Evolutionary conservation across 2,888 invertebrate genomes (phyloP), one percentile per base, ranked within the genome.

Genomic region (Fabriciana adippe): DNA sequence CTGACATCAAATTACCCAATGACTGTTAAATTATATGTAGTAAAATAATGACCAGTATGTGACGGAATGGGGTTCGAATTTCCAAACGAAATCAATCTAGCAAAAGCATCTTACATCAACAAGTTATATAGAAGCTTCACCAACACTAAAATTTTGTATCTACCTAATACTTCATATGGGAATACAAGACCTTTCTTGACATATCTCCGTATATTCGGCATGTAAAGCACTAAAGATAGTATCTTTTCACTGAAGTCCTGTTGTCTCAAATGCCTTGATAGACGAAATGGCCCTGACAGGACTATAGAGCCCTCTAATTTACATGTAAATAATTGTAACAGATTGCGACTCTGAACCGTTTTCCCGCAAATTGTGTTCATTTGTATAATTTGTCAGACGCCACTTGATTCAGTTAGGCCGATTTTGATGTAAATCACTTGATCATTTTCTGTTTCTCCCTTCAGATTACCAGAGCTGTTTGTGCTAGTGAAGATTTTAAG

Each of bases 301-400:
- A 79, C 79, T 81, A 64, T 60, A 76, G 83, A 84, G 79, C 81
- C 81, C 77, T 78, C 79, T 83, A 82, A 89, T 89, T 87, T 89
- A 82, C 87, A 89, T 89, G 83, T 84, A 88, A 88, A 89, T 89
- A 89, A 88, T 86, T 84, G 85, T 84, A 87, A 83, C 87, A 88
- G 86, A 87, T 88, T 87, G 87, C 81, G 80, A 79, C 77, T 75
- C 77, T 71, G 72, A 68, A 66, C 75, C 80, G 78, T 81, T 82
- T 79, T 74, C 74, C 76, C 75, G 77, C 79, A 82, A 83, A 85
- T 84, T 82, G 83, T 83, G 82, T 83, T 86, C 82, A 86, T 87
- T 87, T 86, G 85, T 85, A 82, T 84, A 83, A 83, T 80, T 83
- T 79, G 76, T 75, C 72, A 74, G 66, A 60, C 66, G 69, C 68